Base-by-base conservation (phyloP, 2,797 vertebrate genomes). In the Danio albolineatus region DNA sequence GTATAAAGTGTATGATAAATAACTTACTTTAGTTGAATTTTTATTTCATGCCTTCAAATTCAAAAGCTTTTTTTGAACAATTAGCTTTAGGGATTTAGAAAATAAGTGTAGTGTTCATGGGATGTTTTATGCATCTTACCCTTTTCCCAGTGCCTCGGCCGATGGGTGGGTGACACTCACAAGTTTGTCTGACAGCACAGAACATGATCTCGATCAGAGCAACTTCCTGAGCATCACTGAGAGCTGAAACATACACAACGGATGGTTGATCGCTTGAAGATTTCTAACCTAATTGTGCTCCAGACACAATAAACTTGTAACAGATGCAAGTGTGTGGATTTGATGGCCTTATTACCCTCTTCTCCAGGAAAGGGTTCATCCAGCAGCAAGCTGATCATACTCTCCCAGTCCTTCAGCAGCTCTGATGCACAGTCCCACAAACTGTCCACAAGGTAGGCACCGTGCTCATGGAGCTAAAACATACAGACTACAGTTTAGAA, bases 361-460 rank as follows among this genome's bases (percentile, higher is more conserved):
- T 96, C 95, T 85, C 95, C 95, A 83, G 94, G 95, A 80, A 95
- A 91, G 76, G 95, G 95, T 76, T 96, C 95, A 79, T 96, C 95
- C 89, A 96, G 85, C 82, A 96, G 91, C 82, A 96, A 93, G 82
- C 95, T 96, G 85, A 95, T 95, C 94, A 95, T 95, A 92, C 95
- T 96, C 92, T 96, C 95, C 95, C 95, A 96, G 92, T 96, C 95
- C 90, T 96, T 96, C 87, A 96, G 90, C 73, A 96, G 91, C 38
- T 96, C 95, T 70, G 95, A 93, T 74, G 94, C 95, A 91, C 95
- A 96, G 83, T 96, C 95, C 95, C 95, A 96, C 95, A 96, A 95
- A 87, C 95, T 96, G 88, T 96, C 95, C 87, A 96, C 95, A 88
- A 96, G 94, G 84, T 96, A 96, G 59, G 95, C 95, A 80, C 95